Evolutionary conservation across 1,140 invertebrate species (phyloP), one percentile per base, ranked within the genome.

Genomic region (Bombus pyrosoma): DNA sequence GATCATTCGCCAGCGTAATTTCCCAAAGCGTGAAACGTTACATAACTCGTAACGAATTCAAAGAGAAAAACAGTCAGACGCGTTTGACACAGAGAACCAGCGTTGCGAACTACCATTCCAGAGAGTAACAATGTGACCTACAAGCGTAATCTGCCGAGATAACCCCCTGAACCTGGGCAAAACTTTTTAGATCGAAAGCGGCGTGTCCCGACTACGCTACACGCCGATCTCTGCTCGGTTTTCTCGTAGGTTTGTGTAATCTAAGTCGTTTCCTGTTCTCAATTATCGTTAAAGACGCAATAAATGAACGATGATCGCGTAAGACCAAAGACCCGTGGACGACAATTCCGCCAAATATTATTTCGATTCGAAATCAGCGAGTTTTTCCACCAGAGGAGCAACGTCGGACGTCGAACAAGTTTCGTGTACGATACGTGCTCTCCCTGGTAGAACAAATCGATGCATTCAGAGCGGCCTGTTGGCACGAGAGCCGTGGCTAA

Each of bases 141-240:
- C 47, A 87, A 90, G 71, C 72, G 22, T 66, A 90, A 90, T 90
- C 89, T 87, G 1, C 1, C 8, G 22, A 25, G 89, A 90, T 90
- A 90, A 90, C 88, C 89, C 32, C 32, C 4, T 86, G 83, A 90
- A 83, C 88, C 76, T 68, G 76, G 28, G 81, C 72, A 62, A 87
- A 90, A 83, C 73, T 72, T 59, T 66, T 81, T 57, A 82, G 80
- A 83, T 81, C 77, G 57, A 34, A 74, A 85, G 41, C 66, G 18
- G 28, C 57, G 64, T 76, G 43, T 39, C 22, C 32, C 32, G 68
- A 1, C 41, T 47, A 32, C 74, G 28, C 69, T 15, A 76, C 53
- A 41, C 12, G 64, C 5, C 28, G 66, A 74, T 43, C 37, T 73
- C 15, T 28, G n/a, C 18, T 10, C 4, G 22, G 28, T 41, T 68